Evolutionary conservation across 1,140 invertebrate species (phyloP), one percentile per base, ranked within the genome.

Genomic region (Diachasmimorpha longicaudata): DNA sequence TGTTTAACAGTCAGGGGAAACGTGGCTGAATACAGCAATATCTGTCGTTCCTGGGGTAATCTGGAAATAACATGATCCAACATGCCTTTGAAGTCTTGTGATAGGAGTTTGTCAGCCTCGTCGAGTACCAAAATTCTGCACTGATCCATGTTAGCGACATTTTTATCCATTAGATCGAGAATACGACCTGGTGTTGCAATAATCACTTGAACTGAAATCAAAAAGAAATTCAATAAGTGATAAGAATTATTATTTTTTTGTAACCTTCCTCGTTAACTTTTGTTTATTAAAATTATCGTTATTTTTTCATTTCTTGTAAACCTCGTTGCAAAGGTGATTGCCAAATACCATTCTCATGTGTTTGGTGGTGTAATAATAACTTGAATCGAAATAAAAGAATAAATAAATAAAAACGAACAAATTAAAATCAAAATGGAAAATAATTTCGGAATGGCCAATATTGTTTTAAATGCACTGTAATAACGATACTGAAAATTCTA

Each of bases 51-150:
- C 83, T 93, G 91, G 76, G 99, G 98, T 90, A 99, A 91, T 90
- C 93, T 94, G 81, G 93, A 93, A 89, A 99, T 99, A 81, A 99
- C 95, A 90, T 95, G 95, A 91, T 99, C 98, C 83, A 99, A 91
- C 96, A 99, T 98, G 85, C 97, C 97, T 90, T 99, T 98, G 88
- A 99, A 99, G 91, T 99, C 98, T 92, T 99, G 97, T 78, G 98
- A 99, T 71, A 99, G 92, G 79, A 99, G 92, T 90, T 99, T 99
- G 89, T 99, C 98, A 80, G 98, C 98, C 92, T 99, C 99, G 91
- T 99, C 99, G 81, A 99, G 92, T 81, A 99, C 97, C 82, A 99
- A 91, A 89, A 98, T 98, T 89, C 94, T 95, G 92, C 98, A 99
- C 79, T 97, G 93, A 79, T 97, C 94, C 93, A 99, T 97, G 86